phyloP scores from a whole-genome alignment of 2,888 invertebrate genomes.

The Kryphioiulus occultus region DNA sequence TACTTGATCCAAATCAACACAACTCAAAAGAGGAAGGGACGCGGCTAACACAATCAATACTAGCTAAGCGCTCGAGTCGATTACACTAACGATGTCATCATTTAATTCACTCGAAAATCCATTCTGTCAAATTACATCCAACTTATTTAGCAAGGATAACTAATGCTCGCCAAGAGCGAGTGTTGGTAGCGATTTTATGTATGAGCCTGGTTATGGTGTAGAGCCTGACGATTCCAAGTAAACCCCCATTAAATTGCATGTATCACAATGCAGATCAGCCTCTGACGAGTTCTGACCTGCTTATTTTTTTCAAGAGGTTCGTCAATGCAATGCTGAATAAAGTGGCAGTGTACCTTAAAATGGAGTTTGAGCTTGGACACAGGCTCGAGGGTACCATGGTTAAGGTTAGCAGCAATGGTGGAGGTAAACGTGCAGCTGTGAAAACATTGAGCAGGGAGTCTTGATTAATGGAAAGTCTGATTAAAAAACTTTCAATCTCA shows the following conservation, averaged over 20 bases:
- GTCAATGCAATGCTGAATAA: background rate
- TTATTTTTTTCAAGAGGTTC: background rate
- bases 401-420: constrained; percentile 28
- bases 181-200: no score
- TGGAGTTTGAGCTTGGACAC: constrained; percentile 18
- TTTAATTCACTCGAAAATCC: background rate
- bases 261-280: constrained; percentile 28
- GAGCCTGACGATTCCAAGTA: background rate
- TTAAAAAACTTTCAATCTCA: background rate
- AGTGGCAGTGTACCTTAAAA: constrained; percentile 32
- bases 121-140: background rate
- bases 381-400: background rate
- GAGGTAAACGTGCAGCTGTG: background rate
- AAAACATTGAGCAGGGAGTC: constrained; percentile 33
- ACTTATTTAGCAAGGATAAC: background rate
- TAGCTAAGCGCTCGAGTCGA: background rate
- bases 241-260: background rate
- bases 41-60: background rate
- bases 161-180: no score
- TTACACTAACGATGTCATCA: background rate
- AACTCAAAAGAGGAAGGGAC: background rate
- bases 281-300: background rate
- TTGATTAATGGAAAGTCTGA: background rate
- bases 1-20: no score
- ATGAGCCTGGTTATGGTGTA: background rate